Evolutionary conservation across 2,797 vertebrate genomes (phyloP), one percentile per base, ranked within the genome.

Genomic region (Acipenser oxyrinchus): DNA sequence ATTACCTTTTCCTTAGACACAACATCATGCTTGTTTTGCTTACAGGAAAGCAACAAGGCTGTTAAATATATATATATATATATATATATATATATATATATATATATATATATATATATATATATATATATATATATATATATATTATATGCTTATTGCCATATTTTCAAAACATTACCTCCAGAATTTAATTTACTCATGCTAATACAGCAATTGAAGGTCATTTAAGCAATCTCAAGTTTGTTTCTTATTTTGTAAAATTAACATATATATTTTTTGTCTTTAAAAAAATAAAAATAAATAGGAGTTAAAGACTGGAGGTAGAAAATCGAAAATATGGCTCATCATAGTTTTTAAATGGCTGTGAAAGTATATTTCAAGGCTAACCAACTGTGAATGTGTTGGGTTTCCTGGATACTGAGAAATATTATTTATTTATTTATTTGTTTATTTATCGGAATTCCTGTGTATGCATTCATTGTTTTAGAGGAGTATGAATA

Each of bases 311-410:
- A 23, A 23, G 23, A 23, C 23, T 23, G 23, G 23, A 23, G 23
- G n/a, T n/a, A n/a, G n/a, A n/a, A n/a, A n/a, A n/a, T n/a, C n/a
- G n/a, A 23, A 23, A 23, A 23, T 3, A 55, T 55, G 52, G n/a
- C 9, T 9, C 52, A 84, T 82, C 74, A 81, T 80, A 37, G 23
- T 81, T 80, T 76, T 79, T 79, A 79, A 84, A 81, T 84, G 82
- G 83, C 52, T 53, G 8, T 80, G 73, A 69, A 70, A 73, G 78
- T 83, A 79, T 87, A n/a, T 55, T 55, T 55, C 52, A 55, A 10
- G 9, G 60, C 74, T 72, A 69, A 77, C 74, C 71, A 71, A 79
- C 77, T 72, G 70, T 69, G 72, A 75, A 72, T 66, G 69, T 61
- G 69, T 61, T 62, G 70, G 72, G 57, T 68, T 69, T 75, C 62